Evolutionary conservation across 2,888 invertebrate genomes (phyloP), one percentile per base, ranked within the genome.

Genomic region (Torymus texanus): DNA sequence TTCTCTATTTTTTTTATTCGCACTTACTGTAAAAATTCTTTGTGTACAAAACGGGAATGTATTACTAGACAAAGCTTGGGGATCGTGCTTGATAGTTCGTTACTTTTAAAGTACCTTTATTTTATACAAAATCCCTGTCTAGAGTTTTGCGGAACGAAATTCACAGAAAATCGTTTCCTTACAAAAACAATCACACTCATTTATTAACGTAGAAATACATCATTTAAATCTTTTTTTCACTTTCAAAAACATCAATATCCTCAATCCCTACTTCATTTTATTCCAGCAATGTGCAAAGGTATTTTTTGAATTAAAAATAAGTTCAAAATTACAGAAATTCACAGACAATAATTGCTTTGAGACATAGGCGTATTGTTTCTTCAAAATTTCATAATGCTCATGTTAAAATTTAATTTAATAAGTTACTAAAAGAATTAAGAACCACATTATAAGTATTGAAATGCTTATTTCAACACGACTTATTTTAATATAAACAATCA

Each of bases 31-130:
- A 81, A 75, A 82, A 83, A 83, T 81, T 80, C 72, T 78, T 81
- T 73, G 81, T 81, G 77, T 83, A 83, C 78, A 84, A 84, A 84
- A 83, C 77, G 81, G 84, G 83, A 84, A 84, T 84, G 84, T 83
- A 83, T 83, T 81, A 82, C 41, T 59, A 72, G 66, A 66, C 24
- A 71, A 59, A 53, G 61, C 16, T 62, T 65, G 10, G 29, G 75
- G 53, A 75, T 67, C 55, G 50, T 50, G 61, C 21, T 67, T 61
- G 59, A 67, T 50, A 56, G 29, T 75, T 66, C 55, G 24, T 62
- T 72, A 72, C 21, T 72, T 67, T 65, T 66, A 41, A 75, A 72
- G 71, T 63, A 76, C 62, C 13, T 41, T 56, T 76, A 66, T 62
- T 79, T 70, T 73, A 62, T 70, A 79, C 66, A 71, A 72, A 68